These are phyloP conservation scores for Biston stratarius DNA, from an alignment of 2,888 invertebrate species.

Conservation along the genomic window DNA sequence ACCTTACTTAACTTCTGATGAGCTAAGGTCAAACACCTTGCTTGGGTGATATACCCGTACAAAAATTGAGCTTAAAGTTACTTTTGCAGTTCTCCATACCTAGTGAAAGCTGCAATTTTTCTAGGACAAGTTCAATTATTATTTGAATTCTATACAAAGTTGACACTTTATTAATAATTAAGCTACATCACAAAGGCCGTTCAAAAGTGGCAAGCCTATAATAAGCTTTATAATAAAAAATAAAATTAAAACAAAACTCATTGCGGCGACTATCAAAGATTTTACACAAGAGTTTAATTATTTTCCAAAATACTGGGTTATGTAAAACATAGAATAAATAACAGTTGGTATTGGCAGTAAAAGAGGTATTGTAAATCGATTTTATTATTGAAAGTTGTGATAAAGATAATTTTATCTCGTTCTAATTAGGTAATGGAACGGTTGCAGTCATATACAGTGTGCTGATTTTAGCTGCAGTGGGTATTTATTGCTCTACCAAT, in stretches of 20 bases:
- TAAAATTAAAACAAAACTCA: conserved; percentile 50
- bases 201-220: conserved; percentile 14
- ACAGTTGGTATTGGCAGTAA: neutral
- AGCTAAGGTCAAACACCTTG: no score
- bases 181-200: neutral
- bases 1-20: no score
- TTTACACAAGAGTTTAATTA: conserved; percentile 54
- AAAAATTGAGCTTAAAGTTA: no score
- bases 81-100: no score
- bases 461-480: conserved; percentile 22
- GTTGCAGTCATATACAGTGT: neutral
- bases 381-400: conserved; percentile 31
- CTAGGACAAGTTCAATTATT: no score
- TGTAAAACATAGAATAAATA: conserved; percentile 28
- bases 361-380: conserved; percentile 25
- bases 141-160: no score
- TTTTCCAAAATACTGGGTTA: conserved; percentile 38
- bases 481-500: conserved; percentile 19
- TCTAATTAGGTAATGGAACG: conserved; percentile 27
- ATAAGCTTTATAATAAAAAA: conserved; percentile 44
- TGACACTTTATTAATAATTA: no score
- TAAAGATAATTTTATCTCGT: conserved; percentile 36
- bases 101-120: no score
- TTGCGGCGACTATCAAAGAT: conserved; percentile 38
- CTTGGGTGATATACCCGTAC: no score